Evolutionary conservation across 2,888 invertebrate genomes (phyloP), one percentile per base, ranked within the genome.

Genomic region (Siphlonurus alternatus): DNA sequence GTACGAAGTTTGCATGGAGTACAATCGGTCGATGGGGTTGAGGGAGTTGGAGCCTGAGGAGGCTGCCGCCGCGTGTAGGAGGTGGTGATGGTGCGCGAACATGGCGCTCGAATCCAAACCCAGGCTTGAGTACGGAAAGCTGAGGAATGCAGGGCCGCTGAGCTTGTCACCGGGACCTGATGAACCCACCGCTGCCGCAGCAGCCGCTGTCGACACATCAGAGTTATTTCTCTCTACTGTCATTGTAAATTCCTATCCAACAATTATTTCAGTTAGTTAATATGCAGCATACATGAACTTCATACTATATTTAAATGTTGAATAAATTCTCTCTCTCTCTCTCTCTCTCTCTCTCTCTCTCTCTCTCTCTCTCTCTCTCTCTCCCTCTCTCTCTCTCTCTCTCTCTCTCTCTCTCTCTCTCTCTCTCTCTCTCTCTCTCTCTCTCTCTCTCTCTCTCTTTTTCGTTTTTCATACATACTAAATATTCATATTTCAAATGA

Each of bases 1-100:
- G 70, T 83, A 83, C 18, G 83, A 82, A 70, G 79, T 83, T 71
- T 83, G 83, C 83, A 83, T 83, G 65, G 83, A 83, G 71, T 83
- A 83, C 19, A 83, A 73, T 56, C 83, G 77, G 74, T 83, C 83
- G 66, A 83, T 83, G 10, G 83, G 83, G 73, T 83, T 83, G 63
- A 81, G 74, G 56, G 65, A 62, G 23, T 61, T 61, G 23, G 62
- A 7, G 64, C 65, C 20, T 61, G 66, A 19, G 62, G 64, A 22
- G 60, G 59, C 19, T 64, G 61, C 24, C 38, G 62, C 25, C 56
- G 64, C 25, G 63, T 65, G 53, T 62, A 64, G 63, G 60, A 62
- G 61, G 63, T 65, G 66, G 54, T 63, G 66, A 51, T 67, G 67
- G 25, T 65, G 73, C 69, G 68, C 75, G 72, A 67, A 74, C 73